phyloP scores from a whole-genome alignment of 2,797 vertebrate genomes.

The Podarcis siculus region DNA sequence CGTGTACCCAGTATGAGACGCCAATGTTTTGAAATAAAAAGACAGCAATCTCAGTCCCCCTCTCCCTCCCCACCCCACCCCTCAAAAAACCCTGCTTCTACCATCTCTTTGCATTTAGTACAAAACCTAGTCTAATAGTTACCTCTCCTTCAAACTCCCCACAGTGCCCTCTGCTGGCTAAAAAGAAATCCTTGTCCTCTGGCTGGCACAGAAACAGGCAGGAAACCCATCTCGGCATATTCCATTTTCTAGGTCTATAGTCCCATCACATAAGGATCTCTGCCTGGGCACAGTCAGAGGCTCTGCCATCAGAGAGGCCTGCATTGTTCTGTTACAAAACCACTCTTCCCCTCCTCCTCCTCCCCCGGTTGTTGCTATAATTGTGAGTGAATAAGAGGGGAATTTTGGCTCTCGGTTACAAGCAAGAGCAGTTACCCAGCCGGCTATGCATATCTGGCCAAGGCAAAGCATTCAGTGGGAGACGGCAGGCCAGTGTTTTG shows the following conservation, averaged over 20 bases:
- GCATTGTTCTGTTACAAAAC: not conserved
- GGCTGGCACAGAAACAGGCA: not conserved
- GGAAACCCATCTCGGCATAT: not conserved
- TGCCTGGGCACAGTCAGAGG: not conserved
- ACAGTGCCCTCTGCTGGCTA: conserved; percentile 24
- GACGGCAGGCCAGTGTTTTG: not conserved
- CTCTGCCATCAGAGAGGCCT: not conserved
- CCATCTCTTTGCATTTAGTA: not conserved
- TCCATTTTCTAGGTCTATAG: not conserved
- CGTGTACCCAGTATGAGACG: no score
- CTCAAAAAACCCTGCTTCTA: not conserved
- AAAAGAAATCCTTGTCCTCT: not conserved
- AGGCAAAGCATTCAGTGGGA: not conserved
- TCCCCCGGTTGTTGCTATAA: not conserved
- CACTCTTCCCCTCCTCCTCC: not conserved
- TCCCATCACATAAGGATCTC: not conserved
- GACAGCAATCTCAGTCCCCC: not conserved
- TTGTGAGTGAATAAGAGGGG: not conserved
- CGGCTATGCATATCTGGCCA: no score
- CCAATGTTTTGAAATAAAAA: not conserved
- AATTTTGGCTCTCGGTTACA: not conserved
- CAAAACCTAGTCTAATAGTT: not conserved
- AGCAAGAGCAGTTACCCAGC: not conserved
- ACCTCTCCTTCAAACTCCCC: not conserved
- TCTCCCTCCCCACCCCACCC: not conserved